phyloP scores from a whole-genome alignment of 2,888 invertebrate genomes.

The Apotomis turbidana region DNA sequence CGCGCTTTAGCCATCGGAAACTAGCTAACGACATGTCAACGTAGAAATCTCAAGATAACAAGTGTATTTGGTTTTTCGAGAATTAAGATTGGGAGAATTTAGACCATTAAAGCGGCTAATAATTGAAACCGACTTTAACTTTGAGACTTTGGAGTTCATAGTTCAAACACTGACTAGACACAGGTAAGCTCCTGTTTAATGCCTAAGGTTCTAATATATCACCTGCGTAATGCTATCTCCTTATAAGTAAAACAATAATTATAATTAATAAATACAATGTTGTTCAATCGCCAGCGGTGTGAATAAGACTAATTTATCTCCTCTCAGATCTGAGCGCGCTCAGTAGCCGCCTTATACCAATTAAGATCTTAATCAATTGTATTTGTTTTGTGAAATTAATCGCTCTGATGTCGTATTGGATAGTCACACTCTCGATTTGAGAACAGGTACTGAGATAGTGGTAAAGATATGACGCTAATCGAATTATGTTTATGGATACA shows the following conservation, averaged over 20 bases:
- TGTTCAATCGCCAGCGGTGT: slow-evolving; percentile 10
- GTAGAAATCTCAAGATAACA: no score
- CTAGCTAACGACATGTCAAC: no score
- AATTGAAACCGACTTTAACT: no score
- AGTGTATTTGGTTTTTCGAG: no score
- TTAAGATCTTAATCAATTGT: slow-evolving; percentile 40
- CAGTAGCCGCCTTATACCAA: slow-evolving; percentile 36
- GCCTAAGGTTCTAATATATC: no score
- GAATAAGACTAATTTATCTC: slow-evolving; percentile 37
- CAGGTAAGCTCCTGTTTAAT: no score
- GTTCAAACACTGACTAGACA: no score
- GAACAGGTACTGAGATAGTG: slow-evolving; percentile 22
- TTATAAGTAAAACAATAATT: neutral
- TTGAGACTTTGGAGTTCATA: no score
- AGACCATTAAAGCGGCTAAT: no score
- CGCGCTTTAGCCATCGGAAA: no score
- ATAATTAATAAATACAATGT: slow-evolving; percentile 4
- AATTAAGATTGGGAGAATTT: no score
- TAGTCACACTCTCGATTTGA: slow-evolving; percentile 51
- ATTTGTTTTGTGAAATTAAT: slow-evolving; percentile 54
- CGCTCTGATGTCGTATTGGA: slow-evolving; percentile 49
- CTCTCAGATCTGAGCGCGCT: slow-evolving; percentile 2
- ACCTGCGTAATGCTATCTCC: no score
- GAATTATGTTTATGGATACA: slow-evolving; percentile 10
- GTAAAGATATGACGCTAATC: slow-evolving; percentile 1